Evolutionary conservation across 2,797 vertebrate species (phyloP), one percentile per base, ranked within the genome.

Genomic region (Paramormyrops hopkinsi): DNA sequence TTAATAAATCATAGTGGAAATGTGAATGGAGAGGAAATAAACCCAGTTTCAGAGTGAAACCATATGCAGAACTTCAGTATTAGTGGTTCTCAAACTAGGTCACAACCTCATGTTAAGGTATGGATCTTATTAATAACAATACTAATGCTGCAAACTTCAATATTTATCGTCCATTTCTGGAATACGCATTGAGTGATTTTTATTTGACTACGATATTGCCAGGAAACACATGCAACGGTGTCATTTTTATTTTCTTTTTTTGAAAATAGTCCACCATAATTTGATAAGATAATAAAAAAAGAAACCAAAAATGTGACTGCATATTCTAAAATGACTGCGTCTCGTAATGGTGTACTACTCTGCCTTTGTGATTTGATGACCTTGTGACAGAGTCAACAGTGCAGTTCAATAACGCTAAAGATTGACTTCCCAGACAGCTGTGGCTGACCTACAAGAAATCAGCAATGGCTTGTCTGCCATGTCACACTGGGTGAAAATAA

Each of bases 81-180:
- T 54, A 41, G 33, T 87, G 87, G 56, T 88, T 88, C n/a, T 48
- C 41, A 88, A 88, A 44, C 87, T 88, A 88, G 59, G 37, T 69
- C 37, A 44, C 87, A 7, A 48, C 85, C 44, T 44, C 59, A 46
- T 69, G 22, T 14, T 65, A 65, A 41, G 22, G 56, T n/a, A 44
- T 62, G 54, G 14, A 25, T 69, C 54, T 7, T 65, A 46, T 65
- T 65, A 69, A 65, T 65, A 88, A 65, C 25, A 44, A 87, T 56
- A 48, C 3, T 29, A 65, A 29, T 65, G 37, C 8, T 44, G 14
- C 14, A 59, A 4, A 11, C 19, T 9, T 59, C 19, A 12, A 29
- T 6, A 59, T 56, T 86, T 29, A 86, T 54, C 0, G 25, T 33
- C 3, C 14, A 33, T 25, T 25, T 86, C 9, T 54, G 4, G 8